Evolutionary conservation across 2,797 vertebrate genomes (phyloP), one percentile per base, ranked within the genome.

Genomic region (Manis crassicaudata): DNA sequence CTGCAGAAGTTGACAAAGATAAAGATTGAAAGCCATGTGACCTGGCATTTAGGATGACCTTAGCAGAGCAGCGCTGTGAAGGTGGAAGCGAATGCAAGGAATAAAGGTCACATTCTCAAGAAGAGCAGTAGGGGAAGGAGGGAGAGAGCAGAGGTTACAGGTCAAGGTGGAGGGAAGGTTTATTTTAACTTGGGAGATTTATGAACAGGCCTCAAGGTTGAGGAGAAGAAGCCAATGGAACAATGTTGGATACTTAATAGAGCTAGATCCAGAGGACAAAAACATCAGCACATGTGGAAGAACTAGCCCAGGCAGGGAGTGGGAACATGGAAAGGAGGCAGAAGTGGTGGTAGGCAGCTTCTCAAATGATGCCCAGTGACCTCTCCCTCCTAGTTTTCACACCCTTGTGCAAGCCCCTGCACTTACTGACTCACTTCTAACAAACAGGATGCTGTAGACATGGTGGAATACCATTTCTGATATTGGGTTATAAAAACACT

Each of bases 71-170:
- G 50, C 1, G 10, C 83, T 90, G 54, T 92, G 92, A 92, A 95
- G 90, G 96, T 37, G 86, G 92, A 88, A 90, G 73, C 60, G 56
- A 96, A 75, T 32, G 25, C 11, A 70, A 79, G 91, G 79, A 80
- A 77, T 62, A 96, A 97, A 97, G 92, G 95, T 94, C 90, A 70
- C 35, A 11, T 95, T 96, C 88, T 97, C 90, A 94, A 91, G 43
- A 96, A 82, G 21, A 96, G 17, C 13, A 79, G 35, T 16, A 43
- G 25, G 62, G 76, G 35, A 46, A 35, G 60, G 40, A 62, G 63
- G n/a, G 40, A 60, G 88, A 88, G 58, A 52, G 29, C 58, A 56
- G 46, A 58, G 68, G 80, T 88, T 88, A 52, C 0, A 95, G 58
- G 46, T 88, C 29, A 65, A 90, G 75, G 73, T 35, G 29, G 77